Conservation (phyloP, 2,113 vertebrate genomes). For the Tachuris rubrigastra region DNA sequence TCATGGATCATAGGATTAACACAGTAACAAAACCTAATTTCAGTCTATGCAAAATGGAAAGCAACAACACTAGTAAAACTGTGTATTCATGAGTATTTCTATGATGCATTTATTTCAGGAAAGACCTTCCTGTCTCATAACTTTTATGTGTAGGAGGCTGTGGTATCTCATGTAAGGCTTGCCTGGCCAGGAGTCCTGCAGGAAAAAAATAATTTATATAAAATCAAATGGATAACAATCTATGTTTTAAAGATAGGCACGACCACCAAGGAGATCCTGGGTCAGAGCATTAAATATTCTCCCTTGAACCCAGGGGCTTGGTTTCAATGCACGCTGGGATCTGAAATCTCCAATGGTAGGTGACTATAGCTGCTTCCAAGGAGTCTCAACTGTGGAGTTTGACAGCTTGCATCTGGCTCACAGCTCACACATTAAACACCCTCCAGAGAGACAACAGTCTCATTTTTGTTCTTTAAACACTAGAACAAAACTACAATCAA, state of each 20-base stretch:
- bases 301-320: background rate
- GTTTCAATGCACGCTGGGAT: background rate
- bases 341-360: background rate
- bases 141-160: background rate
- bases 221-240: background rate
- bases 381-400: background rate
- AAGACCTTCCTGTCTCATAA: background rate
- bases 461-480: background rate
- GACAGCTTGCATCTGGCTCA: constrained; percentile 24
- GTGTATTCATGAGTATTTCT: background rate
- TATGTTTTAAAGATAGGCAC: background rate
- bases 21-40: background rate
- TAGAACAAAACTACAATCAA: constrained; percentile 25
- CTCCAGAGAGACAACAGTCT: background rate
- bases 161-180: background rate
- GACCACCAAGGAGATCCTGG: background rate
- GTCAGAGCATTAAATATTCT: background rate
- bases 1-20: background rate
- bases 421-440: background rate
- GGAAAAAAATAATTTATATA: background rate
- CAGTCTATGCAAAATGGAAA: background rate
- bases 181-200: background rate
- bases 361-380: background rate
- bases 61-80: background rate
- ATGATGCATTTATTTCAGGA: background rate